These are phyloP conservation scores for Xiphophorus birchmanni DNA, from an alignment of 2,797 vertebrate species.

Conservation along the genomic window DNA sequence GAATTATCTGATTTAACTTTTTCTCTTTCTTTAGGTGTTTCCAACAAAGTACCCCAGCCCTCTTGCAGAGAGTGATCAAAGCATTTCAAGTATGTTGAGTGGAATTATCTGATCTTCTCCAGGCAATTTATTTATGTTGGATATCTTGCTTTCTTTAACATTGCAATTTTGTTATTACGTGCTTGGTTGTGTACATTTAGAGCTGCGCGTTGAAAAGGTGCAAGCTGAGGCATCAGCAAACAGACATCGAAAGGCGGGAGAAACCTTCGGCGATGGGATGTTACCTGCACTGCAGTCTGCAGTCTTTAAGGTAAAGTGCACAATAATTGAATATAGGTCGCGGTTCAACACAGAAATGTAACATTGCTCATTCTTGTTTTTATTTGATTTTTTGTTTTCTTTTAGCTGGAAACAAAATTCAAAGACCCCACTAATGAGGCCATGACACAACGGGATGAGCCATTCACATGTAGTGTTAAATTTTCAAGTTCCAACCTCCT, in stretches of 20 bases:
- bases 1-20: not conserved
- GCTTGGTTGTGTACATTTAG: conserved; percentile 58
- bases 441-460: conserved; percentile 78
- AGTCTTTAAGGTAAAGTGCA: conserved; percentile 76
- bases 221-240: conserved; percentile 78
- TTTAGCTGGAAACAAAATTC: conserved; percentile 92
- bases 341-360: not conserved
- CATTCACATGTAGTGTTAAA: conserved; percentile 88
- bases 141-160: not conserved
- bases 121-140: not conserved
- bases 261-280: conserved; percentile 84
- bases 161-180: not conserved
- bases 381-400: not conserved
- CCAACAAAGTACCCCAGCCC: conserved; percentile 71
- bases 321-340: not conserved
- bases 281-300: conserved; percentile 88
- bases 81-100: conserved; percentile 65
- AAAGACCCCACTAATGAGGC: conserved; percentile 74
- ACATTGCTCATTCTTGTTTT: not conserved
- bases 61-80: conserved; percentile 65
- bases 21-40: conserved; percentile 77
- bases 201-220: conserved; percentile 83
- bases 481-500: conserved; percentile 91
- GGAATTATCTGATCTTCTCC: not conserved
- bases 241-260: conserved; percentile 78